Base-by-base conservation (phyloP, 2,797 vertebrate species). In the Thamnophis elegans region DNA sequence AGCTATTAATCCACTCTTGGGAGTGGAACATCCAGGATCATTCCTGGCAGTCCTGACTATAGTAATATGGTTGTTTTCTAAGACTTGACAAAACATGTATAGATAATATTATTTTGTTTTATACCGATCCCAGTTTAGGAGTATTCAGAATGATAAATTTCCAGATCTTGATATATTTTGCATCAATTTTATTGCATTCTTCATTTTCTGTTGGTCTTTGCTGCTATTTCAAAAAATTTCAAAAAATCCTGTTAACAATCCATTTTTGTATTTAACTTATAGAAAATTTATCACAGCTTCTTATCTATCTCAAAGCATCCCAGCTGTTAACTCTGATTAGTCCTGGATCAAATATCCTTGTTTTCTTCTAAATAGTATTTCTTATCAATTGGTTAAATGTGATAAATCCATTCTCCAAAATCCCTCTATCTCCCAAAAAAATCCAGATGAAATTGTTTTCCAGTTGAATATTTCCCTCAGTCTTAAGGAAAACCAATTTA, bases 1-100 rank as follows among this genome's bases (percentile, higher is more conserved):
- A 28, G 58, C 32, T 90, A 88, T 0, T 26, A 87, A 1, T 26
- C 56, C 53, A 42, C 0, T 0, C 5, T 73, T 51, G 87, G 90
- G 87, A 91, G 68, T 91, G 56, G 78, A 92, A 12, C 60, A 60
- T 86, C 68, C 53, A 86, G 58, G 78, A 92, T 47, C 14, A 1
- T 12, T 13, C 59, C 13, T 62, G 87, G 55, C 26, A 26, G 56
- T 90, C 18, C 25, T 88, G 51, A 26, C 51, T 10, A 62, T 11
- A 62, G 26, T n/a, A n/a, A 3, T 86, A 28, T 68, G 36, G 47
- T 42, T 56, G 86, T 87, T 88, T 0, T 0, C 59, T 5, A 26
- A 32, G 88, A 65, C 53, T 26, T 87, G 28, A 36, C 32, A 82
- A 88, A 68, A 54, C 55, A 88, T 7, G 32, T 25, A 3, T 56